Evolutionary conservation across 2,888 invertebrate genomes (phyloP).

Genomic region (Drosophila borborema): DNA sequence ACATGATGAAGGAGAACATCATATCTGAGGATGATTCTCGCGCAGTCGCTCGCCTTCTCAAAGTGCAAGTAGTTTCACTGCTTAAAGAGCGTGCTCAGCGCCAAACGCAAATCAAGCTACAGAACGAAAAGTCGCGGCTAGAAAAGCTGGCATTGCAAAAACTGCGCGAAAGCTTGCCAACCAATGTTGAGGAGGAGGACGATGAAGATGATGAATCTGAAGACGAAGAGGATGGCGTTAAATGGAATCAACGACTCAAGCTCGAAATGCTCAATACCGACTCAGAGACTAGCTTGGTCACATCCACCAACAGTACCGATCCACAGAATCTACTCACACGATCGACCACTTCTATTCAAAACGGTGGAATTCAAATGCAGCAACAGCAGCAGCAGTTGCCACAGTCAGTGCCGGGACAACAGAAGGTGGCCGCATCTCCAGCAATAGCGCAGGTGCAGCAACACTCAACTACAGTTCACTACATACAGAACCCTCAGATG

Average conservation of each 20-base stretch:
- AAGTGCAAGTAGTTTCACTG: conserved; percentile 89
- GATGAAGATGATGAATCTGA: conserved; percentile 83
- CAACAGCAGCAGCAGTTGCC: conserved; percentile 53
- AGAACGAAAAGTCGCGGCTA: conserved; percentile 86
- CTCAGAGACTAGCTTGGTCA: conserved; percentile 82
- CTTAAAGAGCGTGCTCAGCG: conserved; percentile 87
- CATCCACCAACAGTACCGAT: conserved; percentile 85
- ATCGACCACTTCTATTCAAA: conserved; percentile 77
- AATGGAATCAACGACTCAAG: conserved; percentile 68
- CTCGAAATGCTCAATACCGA: conserved; percentile 69
- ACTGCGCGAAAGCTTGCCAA: conserved; percentile 86
- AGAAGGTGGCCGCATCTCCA: conserved; percentile 61
- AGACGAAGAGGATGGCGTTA: conserved; percentile 74
- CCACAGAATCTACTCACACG: conserved; percentile 83
- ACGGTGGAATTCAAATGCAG: conserved; percentile 57
- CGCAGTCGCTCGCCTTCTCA: conserved; percentile 95
- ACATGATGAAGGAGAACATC: conserved; percentile 97
- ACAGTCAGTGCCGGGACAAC: conserved; percentile 66
- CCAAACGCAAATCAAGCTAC: conserved; percentile 87
- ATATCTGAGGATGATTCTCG: conserved; percentile 98
- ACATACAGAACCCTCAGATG: conserved; percentile 76
- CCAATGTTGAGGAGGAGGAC: conserved; percentile 80
- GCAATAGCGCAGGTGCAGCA: conserved; percentile 60
- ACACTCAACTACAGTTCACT: conserved; percentile 71
- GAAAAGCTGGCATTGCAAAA: conserved; percentile 86